Evolutionary conservation across 2,888 invertebrate species (phyloP).

Genomic region (Cryptocephalus primarius): DNA sequence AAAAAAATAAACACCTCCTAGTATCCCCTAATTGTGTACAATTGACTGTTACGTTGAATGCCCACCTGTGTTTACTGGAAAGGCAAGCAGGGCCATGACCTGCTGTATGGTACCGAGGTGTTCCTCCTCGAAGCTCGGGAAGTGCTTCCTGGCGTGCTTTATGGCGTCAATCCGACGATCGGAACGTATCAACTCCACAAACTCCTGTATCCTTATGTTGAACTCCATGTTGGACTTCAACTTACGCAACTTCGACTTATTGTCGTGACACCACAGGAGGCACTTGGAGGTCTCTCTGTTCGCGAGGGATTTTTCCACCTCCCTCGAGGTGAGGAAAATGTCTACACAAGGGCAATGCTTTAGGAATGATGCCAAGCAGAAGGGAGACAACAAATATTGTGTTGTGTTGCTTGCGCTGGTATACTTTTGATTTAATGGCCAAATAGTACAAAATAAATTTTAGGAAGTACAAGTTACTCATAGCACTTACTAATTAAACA

Average conservation of each 20-base stretch:
- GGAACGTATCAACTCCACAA: slow-evolving; percentile 84
- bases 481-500: too few species aligned
- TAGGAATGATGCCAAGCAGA: too few species aligned
- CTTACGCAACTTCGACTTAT: slow-evolving; percentile 88
- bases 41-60: not conserved
- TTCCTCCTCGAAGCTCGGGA: slow-evolving; percentile 77
- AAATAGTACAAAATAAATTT: too few species aligned
- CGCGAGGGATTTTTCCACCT: slow-evolving; percentile 76
- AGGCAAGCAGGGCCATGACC: slow-evolving; percentile 92
- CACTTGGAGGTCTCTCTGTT: slow-evolving; percentile 79
- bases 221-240: slow-evolving; percentile 93
- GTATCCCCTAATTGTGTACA: slow-evolving; percentile 1
- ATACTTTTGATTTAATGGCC: too few species aligned
- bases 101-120: slow-evolving; percentile 81
- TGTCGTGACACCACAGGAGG: slow-evolving; percentile 92
- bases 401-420: too few species aligned
- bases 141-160: slow-evolving; percentile 87
- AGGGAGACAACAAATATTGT: too few species aligned
- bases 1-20: slow-evolving; percentile 7
- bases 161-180: slow-evolving; percentile 87
- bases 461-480: too few species aligned
- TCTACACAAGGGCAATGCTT: slow-evolving; percentile 40
- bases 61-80: slow-evolving; percentile 68
- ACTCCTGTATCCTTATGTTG: slow-evolving; percentile 85
- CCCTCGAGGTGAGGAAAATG: slow-evolving; percentile 70